A percentile compares a stretch with the other conserved stretches of the same genome.
phyloP scores from a whole-genome alignment of 2,797 vertebrate genomes.

The Crypturellus tataupa region DNA sequence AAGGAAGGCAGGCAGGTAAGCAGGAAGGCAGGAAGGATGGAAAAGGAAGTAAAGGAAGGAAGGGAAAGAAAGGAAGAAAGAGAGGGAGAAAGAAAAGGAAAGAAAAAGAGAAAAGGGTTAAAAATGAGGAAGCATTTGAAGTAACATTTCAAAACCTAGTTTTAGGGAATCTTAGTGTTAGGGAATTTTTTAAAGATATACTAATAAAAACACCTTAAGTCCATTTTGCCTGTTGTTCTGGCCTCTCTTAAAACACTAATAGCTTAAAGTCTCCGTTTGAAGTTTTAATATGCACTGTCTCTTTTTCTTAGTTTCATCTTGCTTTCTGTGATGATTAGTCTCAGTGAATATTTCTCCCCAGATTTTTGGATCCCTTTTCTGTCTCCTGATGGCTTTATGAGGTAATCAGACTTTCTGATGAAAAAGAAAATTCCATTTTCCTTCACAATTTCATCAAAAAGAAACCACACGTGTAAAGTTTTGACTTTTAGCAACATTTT shows the following conservation, averaged over 20 bases:
- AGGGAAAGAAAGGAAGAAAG: background rate
- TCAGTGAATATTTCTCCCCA: background rate
- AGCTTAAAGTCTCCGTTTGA: background rate
- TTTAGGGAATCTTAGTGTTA: background rate
- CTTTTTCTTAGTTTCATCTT: background rate
- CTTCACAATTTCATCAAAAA: background rate
- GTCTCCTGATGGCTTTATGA: background rate
- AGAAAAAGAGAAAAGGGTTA: background rate
- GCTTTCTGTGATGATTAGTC: background rate
- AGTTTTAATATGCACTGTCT: background rate
- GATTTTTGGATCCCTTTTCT: background rate
- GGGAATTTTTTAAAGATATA: background rate
- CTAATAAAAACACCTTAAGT: background rate
- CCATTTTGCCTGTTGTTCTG: background rate
- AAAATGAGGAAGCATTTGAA: background rate
- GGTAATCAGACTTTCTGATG: background rate
- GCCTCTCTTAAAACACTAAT: background rate
- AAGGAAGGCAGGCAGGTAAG: too few species aligned
- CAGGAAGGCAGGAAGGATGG: too few species aligned
- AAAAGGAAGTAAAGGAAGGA: too few species aligned
- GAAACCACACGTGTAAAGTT: background rate
- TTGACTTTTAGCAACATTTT: background rate
- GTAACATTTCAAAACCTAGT: background rate
- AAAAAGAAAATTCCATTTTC: constrained; percentile 1
- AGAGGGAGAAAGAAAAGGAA: background rate